Base-by-base conservation (phyloP, 2,888 invertebrate species). In the Apomyelois bistriatella region DNA sequence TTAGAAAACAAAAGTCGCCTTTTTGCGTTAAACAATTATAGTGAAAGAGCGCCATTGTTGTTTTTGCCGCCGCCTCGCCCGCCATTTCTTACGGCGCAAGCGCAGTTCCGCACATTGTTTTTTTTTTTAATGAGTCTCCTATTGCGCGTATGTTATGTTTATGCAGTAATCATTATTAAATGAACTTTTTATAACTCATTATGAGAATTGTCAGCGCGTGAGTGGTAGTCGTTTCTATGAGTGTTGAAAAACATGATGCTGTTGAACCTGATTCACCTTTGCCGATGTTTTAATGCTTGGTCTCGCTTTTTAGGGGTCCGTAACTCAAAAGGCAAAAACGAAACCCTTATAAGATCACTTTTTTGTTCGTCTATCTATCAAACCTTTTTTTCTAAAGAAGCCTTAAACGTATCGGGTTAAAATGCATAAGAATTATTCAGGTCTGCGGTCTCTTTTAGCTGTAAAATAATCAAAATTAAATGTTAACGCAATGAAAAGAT, bases 1-100 rank as follows among this genome's bases (percentile, higher is more conserved):
- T 77, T 78, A 76, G 81, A 85, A 87, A 86, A 85, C 74, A 86
- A 86, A 86, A 86, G 82, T 84, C 63, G 68, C 66, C 64, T 73
- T 70, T 78, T 78, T 70, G 64, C 62, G 66, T 64, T 58, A 69
- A 61, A 68, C 74, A 83, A 85, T 85, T 85, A 85, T 72, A 81
- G 82, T 78, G 85, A 82, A 85, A 85, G 84, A 81, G 65, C 56
- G 60, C 57, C 78, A 82, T 84, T 82, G 81, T 82, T 71, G 55
- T 70, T 79, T 82, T 83, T 85, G 79, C 63, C 60, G 58, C 57
- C 61, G 59, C 66, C 64, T 68, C 65, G 71, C 61, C 61, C 61
- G 59, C 60, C 58, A 60, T 59, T 55, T 52, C 58, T 52, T 56
- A 58, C 56, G 54, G 61, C 60, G 61, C 62, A 62, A 5, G 58